Base-by-base conservation (phyloP, 2,797 vertebrate genomes). In the Hipposideros larvatus region DNA sequence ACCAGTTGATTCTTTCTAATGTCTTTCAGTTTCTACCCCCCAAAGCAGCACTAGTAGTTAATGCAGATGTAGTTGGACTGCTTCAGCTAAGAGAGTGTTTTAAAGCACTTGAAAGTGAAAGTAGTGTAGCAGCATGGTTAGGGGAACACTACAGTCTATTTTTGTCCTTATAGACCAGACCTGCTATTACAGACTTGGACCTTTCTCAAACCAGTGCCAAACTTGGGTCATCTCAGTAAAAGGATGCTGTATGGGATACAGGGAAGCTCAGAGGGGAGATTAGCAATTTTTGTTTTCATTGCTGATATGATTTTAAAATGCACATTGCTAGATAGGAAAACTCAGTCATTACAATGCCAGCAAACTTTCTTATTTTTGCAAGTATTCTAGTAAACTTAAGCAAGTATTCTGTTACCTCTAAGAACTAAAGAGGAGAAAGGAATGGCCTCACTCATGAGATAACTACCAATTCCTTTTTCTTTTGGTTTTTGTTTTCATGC, bases 61-160 rank as follows among this genome's bases (percentile, higher is more conserved):
- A 5, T 5, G 41, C 53, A 61, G n/a, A 63, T 24, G 9, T 71
- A 9, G 73, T 71, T 94, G 51, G 37, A 24, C 46, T 86, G 0
- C 4, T 70, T 85, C 48, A 53, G 71, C 91, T 66, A 22, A 41
- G 61, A 21, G n/a, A 37, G 8, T 18, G 65, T 53, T 82, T 93
- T 53, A 78, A 77, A 80, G 51, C 14, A 18, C 73, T 83, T 71
- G 43, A 83, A 94, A 94, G 85, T 94, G 68, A 85, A 97, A 94
- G 84, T 73, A 34, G n/a, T 71, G 61, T 19, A 68, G 28, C 11
- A 65, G 34, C 7, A 4, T 66, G 80, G 57, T 91, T 74, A 75
- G 73, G 43, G 34, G 41, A 68, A 70, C 24, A 26, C 18, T 21
- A 2, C 0, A 31, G 26, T 31, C 70, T 14, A 8, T 31, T 93